Base-by-base conservation (phyloP, 1,140 invertebrate genomes). In the Drosophila oshimai region DNA sequence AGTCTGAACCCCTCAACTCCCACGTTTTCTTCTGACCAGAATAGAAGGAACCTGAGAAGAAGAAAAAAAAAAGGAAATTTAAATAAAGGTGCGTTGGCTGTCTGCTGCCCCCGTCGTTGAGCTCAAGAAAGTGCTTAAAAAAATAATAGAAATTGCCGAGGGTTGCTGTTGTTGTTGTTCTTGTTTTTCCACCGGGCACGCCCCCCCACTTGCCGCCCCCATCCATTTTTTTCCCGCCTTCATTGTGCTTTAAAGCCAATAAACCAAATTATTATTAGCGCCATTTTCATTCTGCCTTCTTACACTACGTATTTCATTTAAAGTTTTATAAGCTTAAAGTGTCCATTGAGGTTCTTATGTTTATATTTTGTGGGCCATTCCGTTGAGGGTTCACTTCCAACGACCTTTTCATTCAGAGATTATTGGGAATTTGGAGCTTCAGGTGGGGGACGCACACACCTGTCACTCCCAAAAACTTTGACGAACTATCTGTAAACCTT, bases 191-290 rank as follows among this genome's bases (percentile, higher is more conserved):
- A 13, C n/a, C 6, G n/a, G 58, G 15, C 55, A 71, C 77, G 74
- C 80, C 74, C 26, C 20, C 24, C 29, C 81, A 87, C 76, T 84
- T 80, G 42, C 41, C 62, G 55, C 58, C 60, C 44, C 53, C 51
- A 64, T 13, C 20, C 20, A 4, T 15, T 6, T 51, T 45, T 10
- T 51, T 15, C n/a, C 54, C 57, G 73, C 84, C 77, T 79, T 74
- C 84, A 86, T 90, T 88, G 88, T 77, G 77, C 77, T 89, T 90
- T 86, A 81, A 79, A 79, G 89, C 89, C 81, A 86, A 90, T 90
- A 90, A 90, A 90, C 80, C 77, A 90, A 90, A 90, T 90, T 90
- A 90, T 90, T 90, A 90, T 90, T 90, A 89, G 74, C 83, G 89
- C 80, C 77, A 90, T 89, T 83, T 74, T 81, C 78, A 69, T 83